Evolutionary conservation across 2,888 invertebrate genomes (phyloP).

Genomic region (Penaeus monodon): DNA sequence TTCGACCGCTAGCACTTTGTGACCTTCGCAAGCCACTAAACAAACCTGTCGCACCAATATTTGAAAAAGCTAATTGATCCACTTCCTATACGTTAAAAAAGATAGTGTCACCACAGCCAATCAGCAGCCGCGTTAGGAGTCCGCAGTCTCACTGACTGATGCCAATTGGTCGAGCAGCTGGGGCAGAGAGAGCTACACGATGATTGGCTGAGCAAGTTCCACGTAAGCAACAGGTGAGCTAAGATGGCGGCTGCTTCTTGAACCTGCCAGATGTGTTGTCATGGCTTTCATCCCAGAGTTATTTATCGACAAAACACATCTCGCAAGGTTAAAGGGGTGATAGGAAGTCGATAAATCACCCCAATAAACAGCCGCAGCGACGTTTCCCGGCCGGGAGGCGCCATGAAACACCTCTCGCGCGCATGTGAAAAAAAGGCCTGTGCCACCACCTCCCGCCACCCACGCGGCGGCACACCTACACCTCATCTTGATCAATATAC

Average conservation of each 20-base stretch:
- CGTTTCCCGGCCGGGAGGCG: neutral
- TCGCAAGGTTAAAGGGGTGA: neutral
- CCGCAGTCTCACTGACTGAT: constrained; percentile 52
- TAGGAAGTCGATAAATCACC: constrained; percentile 1
- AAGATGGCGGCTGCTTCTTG: constrained; percentile 54
- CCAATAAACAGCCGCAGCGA: neutral
- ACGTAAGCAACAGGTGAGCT: constrained; percentile 61
- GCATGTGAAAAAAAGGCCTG: neutral
- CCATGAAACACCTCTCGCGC: neutral
- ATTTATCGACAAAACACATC: neutral
- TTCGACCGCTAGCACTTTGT: constrained; percentile 19
- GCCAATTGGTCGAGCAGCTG: constrained; percentile 58
- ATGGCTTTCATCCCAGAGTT: neutral
- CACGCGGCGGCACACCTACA: neutral
- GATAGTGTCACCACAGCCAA: constrained; percentile 42
- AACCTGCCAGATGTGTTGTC: constrained; percentile 48
- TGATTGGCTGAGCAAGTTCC: constrained; percentile 60
- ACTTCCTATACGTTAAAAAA: constrained; percentile 22
- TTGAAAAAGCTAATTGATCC: constrained; percentile 38
- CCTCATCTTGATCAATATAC: constrained; percentile 54
- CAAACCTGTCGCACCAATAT: constrained; percentile 36
- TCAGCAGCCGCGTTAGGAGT: constrained; percentile 58
- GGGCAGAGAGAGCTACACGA: constrained; percentile 49
- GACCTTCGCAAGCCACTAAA: constrained; percentile 35
- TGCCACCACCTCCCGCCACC: constrained; percentile 16